Evolutionary conservation across 2,113 vertebrate species (phyloP).

Genomic region (Sylvia atricapilla): DNA sequence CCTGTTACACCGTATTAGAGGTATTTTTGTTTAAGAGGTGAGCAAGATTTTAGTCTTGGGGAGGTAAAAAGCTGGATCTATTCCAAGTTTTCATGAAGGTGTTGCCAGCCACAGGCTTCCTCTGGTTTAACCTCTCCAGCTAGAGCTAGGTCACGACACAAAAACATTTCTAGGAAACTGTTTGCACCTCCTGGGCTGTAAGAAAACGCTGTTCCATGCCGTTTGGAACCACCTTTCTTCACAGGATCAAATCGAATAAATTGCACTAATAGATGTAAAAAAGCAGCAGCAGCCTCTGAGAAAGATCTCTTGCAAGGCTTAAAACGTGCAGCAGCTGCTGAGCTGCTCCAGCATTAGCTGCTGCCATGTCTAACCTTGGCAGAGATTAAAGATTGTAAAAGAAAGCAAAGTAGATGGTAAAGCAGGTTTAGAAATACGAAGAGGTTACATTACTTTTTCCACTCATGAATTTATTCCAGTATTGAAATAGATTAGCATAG

Average conservation of each 20-base stretch:
- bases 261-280: background rate
- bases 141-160: fast-evolving
- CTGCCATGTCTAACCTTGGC: background rate
- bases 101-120: background rate
- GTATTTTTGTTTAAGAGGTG: background rate
- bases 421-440: background rate
- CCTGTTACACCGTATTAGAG: background rate
- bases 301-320: background rate
- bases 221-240: background rate
- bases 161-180: background rate
- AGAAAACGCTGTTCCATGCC: background rate
- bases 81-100: background rate
- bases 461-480: background rate
- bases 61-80: fast-evolving
- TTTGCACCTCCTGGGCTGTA: background rate
- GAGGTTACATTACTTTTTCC: background rate
- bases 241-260: background rate
- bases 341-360: background rate
- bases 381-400: background rate
- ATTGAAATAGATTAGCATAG: background rate
- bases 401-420: background rate
- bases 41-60: fast-evolving
- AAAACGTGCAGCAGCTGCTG: background rate
- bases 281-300: background rate
- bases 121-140: background rate